Conservation (phyloP, 2,888 invertebrate species). For the Mythimna loreyi region DNA sequence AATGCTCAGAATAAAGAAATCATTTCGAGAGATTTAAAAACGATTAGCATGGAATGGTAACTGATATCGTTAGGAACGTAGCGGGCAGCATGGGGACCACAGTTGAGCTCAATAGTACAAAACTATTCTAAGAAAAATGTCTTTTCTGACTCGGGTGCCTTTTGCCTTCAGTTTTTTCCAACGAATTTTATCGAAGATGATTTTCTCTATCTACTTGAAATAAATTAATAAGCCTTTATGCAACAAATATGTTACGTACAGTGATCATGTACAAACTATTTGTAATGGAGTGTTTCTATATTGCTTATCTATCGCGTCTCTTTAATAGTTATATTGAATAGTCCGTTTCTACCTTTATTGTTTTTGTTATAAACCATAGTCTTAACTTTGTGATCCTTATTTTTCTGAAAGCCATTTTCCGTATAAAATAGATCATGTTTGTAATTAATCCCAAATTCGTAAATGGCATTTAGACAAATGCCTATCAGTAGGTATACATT, state of each 20-base stretch:
- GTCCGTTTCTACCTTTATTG: slow-evolving; percentile 19
- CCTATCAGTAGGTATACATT: slow-evolving; percentile 45
- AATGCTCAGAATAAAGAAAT: slow-evolving; percentile 55
- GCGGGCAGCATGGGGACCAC: slow-evolving; percentile 74
- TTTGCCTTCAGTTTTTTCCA: slow-evolving; percentile 55
- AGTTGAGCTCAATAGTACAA: slow-evolving; percentile 71
- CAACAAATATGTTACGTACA: slow-evolving; percentile 32
- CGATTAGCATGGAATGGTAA: slow-evolving; percentile 35
- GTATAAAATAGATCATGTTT: slow-evolving; percentile 37
- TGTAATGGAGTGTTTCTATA: slow-evolving; percentile 54
- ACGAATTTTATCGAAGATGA: slow-evolving; percentile 44
- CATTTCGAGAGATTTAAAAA: slow-evolving; percentile 36
- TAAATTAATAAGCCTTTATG: slow-evolving; percentile 10
- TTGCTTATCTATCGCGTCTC: slow-evolving; percentile 36
- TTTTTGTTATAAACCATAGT: slow-evolving; percentile 30
- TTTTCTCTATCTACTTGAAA: slow-evolving; percentile 27
- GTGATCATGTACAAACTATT: slow-evolving; percentile 39
- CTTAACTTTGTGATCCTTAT: slow-evolving; percentile 37
- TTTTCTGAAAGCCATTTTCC: slow-evolving; percentile 55
- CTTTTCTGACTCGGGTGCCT: slow-evolving; percentile 67
- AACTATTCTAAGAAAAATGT: slow-evolving; percentile 59
- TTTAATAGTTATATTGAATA: slow-evolving; percentile 21
- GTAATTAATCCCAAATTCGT: slow-evolving; percentile 45
- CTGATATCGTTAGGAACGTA: slow-evolving; percentile 59
- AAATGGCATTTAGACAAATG: slow-evolving; percentile 63